Evolutionary conservation across 1,140 invertebrate genomes (phyloP), one percentile per base, ranked within the genome.

Genomic region (Lithobius niger): DNA sequence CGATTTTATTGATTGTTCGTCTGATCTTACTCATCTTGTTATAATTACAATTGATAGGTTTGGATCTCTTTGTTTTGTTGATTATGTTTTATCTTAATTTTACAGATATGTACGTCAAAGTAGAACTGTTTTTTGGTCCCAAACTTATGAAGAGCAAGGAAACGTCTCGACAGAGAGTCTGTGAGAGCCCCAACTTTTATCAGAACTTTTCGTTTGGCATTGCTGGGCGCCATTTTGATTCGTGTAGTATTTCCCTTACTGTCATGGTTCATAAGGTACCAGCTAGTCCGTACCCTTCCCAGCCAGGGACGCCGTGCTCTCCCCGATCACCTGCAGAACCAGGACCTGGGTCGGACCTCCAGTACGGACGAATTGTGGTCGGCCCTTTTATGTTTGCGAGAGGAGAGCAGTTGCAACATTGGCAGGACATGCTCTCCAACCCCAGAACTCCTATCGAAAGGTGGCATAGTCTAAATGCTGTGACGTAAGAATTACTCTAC

Each of bases 301-400:
- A n/a, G n/a, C n/a, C n/a, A n/a, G n/a, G n/a, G n/a, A n/a, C n/a
- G n/a, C n/a, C n/a, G n/a, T n/a, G n/a, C n/a, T n/a, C n/a, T n/a
- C n/a, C n/a, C n/a, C n/a, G n/a, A n/a, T n/a, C n/a, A n/a, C n/a
- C n/a, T n/a, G n/a, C n/a, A n/a, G n/a, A n/a, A n/a, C n/a, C n/a
- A n/a, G n/a, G n/a, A n/a, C n/a, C n/a, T n/a, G n/a, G n/a, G n/a
- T n/a, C n/a, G n/a, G n/a, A n/a, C n/a, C 10, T 40, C 31, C 10
- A 40, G 31, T 40, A 18, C 31, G 84, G 84, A 18, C 79, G 84
- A 58, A 79, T 84, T 36, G 82, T 84, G 19, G 72, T 88, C 50
- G 84, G 84, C 13, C 84, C 83, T 0, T 86, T 84, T 67, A 86
- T 86, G 83, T 86, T 86, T 65, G 82, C 84, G 1, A 68, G 83